phyloP scores from a whole-genome alignment of 2,797 vertebrate genomes.

The Siniperca scherzeri region DNA sequence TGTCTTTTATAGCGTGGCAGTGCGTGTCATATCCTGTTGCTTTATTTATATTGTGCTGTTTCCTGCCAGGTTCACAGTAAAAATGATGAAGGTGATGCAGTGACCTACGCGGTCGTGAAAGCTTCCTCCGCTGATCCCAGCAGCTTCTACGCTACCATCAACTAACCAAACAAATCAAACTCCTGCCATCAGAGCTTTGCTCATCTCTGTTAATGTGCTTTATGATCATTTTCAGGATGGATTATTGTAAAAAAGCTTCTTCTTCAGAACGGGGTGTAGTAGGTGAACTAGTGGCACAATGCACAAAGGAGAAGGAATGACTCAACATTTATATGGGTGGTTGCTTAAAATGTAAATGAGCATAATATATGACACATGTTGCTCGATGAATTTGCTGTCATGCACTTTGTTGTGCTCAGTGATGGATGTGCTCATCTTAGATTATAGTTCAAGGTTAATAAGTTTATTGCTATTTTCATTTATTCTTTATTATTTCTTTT shows the following conservation, averaged over 20 bases:
- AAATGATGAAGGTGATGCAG: background rate
- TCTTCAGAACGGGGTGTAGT: too few species aligned
- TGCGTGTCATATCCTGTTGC: background rate
- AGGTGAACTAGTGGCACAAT: too few species aligned
- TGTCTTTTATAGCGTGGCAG: background rate
- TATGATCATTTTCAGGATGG: too few species aligned
- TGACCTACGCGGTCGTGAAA: constrained; percentile 39
- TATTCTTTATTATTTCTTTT: too few species aligned
- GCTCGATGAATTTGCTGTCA: background rate
- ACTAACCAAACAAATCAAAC: background rate
- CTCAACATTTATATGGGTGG: too few species aligned
- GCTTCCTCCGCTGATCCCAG: constrained; percentile 7
- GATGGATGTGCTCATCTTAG: background rate
- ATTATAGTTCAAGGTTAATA: too few species aligned
- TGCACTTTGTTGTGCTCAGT: background rate
- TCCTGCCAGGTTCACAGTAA: background rate
- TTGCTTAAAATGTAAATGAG: background rate
- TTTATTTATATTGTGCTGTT: background rate
- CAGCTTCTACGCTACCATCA: constrained; percentile 9
- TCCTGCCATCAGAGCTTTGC: background rate
- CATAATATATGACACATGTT: background rate
- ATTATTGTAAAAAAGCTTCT: background rate
- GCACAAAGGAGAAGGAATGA: too few species aligned
- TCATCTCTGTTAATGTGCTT: background rate
- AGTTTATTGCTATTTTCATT: too few species aligned